Evolutionary conservation across 2,113 vertebrate species (phyloP), one percentile per base, ranked within the genome.

Genomic region (Lipophrys pholis): DNA sequence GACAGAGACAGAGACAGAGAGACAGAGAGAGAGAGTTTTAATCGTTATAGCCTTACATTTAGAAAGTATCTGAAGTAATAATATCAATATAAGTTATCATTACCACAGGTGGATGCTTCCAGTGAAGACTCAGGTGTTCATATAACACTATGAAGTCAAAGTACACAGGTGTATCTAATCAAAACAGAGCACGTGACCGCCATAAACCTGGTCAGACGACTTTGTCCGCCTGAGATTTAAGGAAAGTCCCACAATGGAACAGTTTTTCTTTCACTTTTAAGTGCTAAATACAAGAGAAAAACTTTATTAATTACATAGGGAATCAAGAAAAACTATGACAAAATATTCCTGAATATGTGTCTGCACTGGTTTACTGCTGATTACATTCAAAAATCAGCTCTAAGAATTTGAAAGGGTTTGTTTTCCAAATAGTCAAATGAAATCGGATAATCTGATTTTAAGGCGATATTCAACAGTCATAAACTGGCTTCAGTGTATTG

Each of bases 261-360:
- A 46, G 21, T 84, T 88, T 89, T 73, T 15, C 85, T 88, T 91
- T 91, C 84, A 82, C 57, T 68, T 81, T 85, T 14, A 30, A 30
- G 21, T 30, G 21, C 4, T 2, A 30, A 30, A 30, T 30, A 30
- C 21, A 30, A 30, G 21, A 30, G 21, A 30, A 30, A 30, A 2
- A 30, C 21, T 30, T 30, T 30, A 30, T 30, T 30, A 30, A 4
- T 2, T 4, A 30, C 21, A 30, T n/a, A n/a, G n/a, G n/a, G n/a
- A n/a, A n/a, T n/a, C n/a, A 30, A 30, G 21, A 30, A 30, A 30
- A 30, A 2, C 21, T 4, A 30, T 2, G 21, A 30, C 4, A 2
- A 30, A 30, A 30, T 30, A 30, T 2, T 30, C 21, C 21, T 30
- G 21, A 30, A 30, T 30, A 30, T 30, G 21, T 30, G 21, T 30